Conservation (phyloP, 1,140 invertebrate genomes). For the Protaetia brevitarsis region DNA sequence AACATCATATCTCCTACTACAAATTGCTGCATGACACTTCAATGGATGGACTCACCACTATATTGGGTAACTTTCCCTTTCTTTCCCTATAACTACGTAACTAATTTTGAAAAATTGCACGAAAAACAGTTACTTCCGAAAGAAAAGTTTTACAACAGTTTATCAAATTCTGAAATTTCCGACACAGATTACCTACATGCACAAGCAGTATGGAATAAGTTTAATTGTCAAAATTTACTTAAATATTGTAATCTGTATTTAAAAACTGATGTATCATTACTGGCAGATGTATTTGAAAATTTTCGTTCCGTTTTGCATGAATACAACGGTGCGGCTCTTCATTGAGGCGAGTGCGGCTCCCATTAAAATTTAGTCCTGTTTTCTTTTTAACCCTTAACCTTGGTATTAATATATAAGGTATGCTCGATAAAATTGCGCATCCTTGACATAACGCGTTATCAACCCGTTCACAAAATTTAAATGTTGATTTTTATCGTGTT, state of each 20-base stretch:
- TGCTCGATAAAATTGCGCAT: too few species aligned
- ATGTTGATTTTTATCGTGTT: too few species aligned
- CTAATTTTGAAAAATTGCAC: slow-evolving; percentile 39
- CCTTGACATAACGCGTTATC: too few species aligned
- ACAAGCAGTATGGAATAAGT: slow-evolving; percentile 48
- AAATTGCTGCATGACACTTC: slow-evolving; percentile 27
- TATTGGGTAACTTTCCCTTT: too few species aligned
- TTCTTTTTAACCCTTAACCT: too few species aligned
- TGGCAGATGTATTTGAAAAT: slow-evolving; percentile 50
- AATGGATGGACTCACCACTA: slow-evolving; percentile 23
- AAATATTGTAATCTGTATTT: slow-evolving; percentile 51
- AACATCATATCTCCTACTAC: too few species aligned
- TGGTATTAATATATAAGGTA: too few species aligned
- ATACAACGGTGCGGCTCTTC: too few species aligned
- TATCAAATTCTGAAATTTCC: slow-evolving; percentile 38
- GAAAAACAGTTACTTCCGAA: slow-evolving; percentile 39
- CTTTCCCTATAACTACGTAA: slow-evolving; percentile 43
- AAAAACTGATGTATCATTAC: slow-evolving; percentile 46
- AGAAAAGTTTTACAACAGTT: slow-evolving; percentile 44
- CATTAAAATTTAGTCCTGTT: too few species aligned
- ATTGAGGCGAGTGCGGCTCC: too few species aligned
- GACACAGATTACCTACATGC: slow-evolving; percentile 49
- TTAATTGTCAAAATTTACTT: slow-evolving; percentile 45
- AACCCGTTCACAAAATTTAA: too few species aligned
- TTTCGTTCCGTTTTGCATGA: slow-evolving; percentile 44